Conservation (phyloP, 2,797 vertebrate species). For the Pseudotriccus pelzelni region DNA sequence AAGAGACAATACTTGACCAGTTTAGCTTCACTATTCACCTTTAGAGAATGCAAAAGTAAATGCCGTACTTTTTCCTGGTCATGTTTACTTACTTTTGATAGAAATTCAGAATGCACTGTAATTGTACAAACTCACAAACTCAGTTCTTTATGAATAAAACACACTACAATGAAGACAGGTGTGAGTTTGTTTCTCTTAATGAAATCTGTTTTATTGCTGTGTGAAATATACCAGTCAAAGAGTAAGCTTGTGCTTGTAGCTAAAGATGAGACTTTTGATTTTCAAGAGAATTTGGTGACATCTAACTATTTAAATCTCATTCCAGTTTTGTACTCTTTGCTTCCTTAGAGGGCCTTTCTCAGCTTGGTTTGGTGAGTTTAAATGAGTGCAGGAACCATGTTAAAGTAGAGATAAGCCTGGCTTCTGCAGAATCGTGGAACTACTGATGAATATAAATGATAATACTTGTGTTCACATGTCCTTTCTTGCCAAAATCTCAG, state of each 20-base stretch:
- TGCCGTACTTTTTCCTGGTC: not conserved
- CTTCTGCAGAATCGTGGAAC: fast-evolving
- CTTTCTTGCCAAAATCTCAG: not conserved
- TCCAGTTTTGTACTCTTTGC: not conserved
- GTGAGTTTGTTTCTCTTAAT: not conserved
- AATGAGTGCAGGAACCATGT: not conserved
- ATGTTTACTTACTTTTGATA: not conserved
- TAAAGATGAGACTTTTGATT: not conserved
- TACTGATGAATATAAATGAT: not conserved
- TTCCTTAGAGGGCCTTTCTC: not conserved
- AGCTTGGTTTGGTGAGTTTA: not conserved
- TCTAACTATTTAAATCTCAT: not conserved
- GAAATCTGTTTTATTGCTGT: not conserved
- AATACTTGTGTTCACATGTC: not conserved
- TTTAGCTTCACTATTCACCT: not conserved
- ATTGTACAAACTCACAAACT: not conserved
- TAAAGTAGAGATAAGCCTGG: not conserved
- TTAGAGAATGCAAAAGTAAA: not conserved
- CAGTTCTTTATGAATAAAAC: not conserved
- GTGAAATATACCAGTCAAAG: not conserved
- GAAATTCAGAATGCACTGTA: not conserved
- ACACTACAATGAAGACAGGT: not conserved
- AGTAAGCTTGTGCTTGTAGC: not conserved
- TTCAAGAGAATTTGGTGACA: not conserved
- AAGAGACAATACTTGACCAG: not conserved